Base-by-base conservation (phyloP, 2,113 vertebrate genomes). In the Chloropsis cyanopogon region DNA sequence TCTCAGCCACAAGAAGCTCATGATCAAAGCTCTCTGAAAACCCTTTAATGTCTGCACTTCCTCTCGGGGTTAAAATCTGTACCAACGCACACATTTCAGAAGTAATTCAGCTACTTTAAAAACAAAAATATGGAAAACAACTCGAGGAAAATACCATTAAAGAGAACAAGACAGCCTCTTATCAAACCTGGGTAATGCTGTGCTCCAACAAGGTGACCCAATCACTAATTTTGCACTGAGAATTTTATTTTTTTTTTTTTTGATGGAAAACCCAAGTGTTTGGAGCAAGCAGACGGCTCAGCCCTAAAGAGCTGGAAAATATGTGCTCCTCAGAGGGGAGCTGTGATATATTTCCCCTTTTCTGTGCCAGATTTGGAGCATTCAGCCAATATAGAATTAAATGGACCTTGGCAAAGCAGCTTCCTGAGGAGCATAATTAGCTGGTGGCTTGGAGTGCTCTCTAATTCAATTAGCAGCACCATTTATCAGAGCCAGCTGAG, bases 391-490 rank as follows among this genome's bases (percentile, higher is more conserved):
- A 96, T 88, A 97, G 97, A 96, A 98, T 94, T 94, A 97, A 98
- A 97, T 84, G 95, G 93, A 96, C 79, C 84, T 93, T 92, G 97
- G 97, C 97, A 98, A 97, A 98, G 96, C 96, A 90, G 96, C 69
- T 92, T 97, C 95, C 97, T 90, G 92, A 96, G 92, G 31, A 93
- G 97, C 93, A 61, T 97, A 97, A 98, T 97, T 97, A 98, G 97
- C 96, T 93, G 91, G 93, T 76, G 83, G 95, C 97, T 97, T n/a
- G 50, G 85, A 97, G 97, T 95, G 92, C 95, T 97, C 97, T 97
- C 97, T 98, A 97, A 98, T 98, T 98, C 97, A 98, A 98, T 98
- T 97, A 98, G 91, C 96, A 96, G 97, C 84, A 88, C 90, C 93
- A 94, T 97, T 97, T 97, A 97, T 97, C 93, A 96, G 96, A 90